A percentile compares a stretch with the other conserved stretches of the same genome.
Evolutionary conservation across 2,797 vertebrate genomes (phyloP).

Genomic region (Manis pentadactyla): DNA sequence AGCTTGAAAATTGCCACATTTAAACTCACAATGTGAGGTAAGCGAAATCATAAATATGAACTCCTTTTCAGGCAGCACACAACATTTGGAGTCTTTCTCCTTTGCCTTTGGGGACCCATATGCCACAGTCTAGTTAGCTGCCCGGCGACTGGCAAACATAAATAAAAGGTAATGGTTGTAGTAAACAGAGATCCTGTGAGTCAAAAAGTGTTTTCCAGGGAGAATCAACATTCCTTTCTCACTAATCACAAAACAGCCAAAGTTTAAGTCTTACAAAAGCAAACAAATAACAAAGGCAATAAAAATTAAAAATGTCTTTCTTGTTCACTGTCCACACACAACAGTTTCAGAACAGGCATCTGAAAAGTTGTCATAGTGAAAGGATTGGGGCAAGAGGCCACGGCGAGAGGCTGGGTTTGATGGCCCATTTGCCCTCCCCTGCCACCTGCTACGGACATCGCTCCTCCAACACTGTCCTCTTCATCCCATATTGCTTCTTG

Average conservation of each 20-base stretch:
- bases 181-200: constrained; percentile 67
- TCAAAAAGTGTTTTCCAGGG: constrained; percentile 68
- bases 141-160: constrained; percentile 47
- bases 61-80: constrained; percentile 67
- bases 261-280: constrained; percentile 60
- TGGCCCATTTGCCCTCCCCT: background rate
- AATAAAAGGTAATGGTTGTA: constrained; percentile 78
- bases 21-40: constrained; percentile 55
- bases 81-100: constrained; percentile 49
- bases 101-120: constrained; percentile 72
- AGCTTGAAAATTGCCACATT: constrained; percentile 70
- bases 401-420: background rate
- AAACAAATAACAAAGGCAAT: constrained; percentile 54
- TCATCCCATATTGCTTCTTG: background rate
- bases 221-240: constrained; percentile 47
- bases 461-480: background rate
- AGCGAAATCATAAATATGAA: constrained; percentile 70
- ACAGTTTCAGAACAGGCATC: background rate
- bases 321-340: background rate
- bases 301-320: background rate
- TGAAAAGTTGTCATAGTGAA: background rate
- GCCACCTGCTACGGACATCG: background rate
- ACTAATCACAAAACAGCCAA: constrained; percentile 19
- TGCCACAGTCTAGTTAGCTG: constrained; percentile 79
- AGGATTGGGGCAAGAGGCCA: background rate